Evolutionary conservation across 2,797 vertebrate species (phyloP).

Genomic region (Ambastaia sidthimunki): DNA sequence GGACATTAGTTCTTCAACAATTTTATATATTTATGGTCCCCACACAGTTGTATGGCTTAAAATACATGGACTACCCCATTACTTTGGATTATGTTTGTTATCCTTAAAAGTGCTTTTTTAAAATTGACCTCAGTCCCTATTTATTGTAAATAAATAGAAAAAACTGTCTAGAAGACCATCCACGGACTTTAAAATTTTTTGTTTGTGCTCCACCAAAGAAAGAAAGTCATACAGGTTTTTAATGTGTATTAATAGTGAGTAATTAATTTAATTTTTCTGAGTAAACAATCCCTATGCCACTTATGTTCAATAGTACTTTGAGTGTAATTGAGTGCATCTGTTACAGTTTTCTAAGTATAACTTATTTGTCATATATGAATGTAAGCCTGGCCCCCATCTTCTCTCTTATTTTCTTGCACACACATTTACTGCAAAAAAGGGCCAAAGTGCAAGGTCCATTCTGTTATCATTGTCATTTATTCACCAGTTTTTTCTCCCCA

Average conservation of each 20-base stretch:
- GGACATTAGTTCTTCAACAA: too few relatives aligned
- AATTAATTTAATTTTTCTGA: background rate
- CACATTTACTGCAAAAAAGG: conserved; percentile 43
- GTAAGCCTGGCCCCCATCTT: background rate
- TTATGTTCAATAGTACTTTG: background rate
- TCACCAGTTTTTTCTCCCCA: conserved; percentile 11
- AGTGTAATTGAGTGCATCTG: background rate
- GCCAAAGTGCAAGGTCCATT: conserved; percentile 51
- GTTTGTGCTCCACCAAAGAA: too few relatives aligned
- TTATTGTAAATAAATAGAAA: too few relatives aligned
- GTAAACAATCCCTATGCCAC: background rate
- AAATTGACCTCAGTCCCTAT: too few relatives aligned
- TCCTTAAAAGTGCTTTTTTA: too few relatives aligned
- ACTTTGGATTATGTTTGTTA: too few relatives aligned
- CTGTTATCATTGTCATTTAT: conserved; percentile 36
- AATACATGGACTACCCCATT: too few relatives aligned
- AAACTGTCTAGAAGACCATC: too few relatives aligned
- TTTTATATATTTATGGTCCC: too few relatives aligned
- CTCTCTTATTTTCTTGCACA: background rate
- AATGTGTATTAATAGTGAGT: background rate
- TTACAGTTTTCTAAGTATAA: background rate
- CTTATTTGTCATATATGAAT: background rate
- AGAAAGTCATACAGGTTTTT: too few relatives aligned
- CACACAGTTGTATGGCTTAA: too few relatives aligned
- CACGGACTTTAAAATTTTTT: too few relatives aligned